Evolutionary conservation across 2,888 invertebrate species (phyloP).

Genomic region (Brachylomia viminalis): DNA sequence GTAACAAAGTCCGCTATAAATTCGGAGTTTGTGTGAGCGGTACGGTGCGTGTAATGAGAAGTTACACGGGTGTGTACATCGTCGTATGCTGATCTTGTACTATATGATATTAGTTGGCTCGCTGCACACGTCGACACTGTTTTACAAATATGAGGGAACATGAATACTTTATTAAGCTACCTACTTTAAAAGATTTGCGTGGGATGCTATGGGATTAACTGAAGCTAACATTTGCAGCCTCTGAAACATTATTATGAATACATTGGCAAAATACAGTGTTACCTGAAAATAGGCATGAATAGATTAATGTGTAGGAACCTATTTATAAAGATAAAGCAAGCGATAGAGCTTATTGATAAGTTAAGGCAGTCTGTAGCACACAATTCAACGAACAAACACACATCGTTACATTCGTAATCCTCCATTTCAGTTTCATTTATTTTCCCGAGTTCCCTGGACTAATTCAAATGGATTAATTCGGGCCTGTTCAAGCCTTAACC

Average conservation of each 20-base stretch:
- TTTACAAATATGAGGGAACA: slow-evolving; percentile 23
- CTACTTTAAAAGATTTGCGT: slow-evolving; percentile 14
- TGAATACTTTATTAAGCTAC: slow-evolving; percentile 24
- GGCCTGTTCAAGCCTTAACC: slow-evolving; percentile 44
- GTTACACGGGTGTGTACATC: slow-evolving; percentile 66
- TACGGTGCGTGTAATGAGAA: slow-evolving; percentile 75
- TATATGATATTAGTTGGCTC: slow-evolving; percentile 42
- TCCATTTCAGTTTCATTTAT: slow-evolving; percentile 30
- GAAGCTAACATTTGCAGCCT: neutral
- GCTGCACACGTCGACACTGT: slow-evolving; percentile 25
- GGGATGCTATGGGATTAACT: slow-evolving; percentile 4
- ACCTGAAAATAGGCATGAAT: neutral
- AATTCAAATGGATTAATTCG: slow-evolving; percentile 55
- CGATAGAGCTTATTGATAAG: neutral
- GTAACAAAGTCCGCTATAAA: slow-evolving; percentile 75
- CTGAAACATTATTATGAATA: neutral
- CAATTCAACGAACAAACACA: slow-evolving; percentile 23
- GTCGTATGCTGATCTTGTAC: slow-evolving; percentile 33
- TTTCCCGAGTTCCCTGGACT: slow-evolving; percentile 49
- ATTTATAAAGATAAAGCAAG: neutral
- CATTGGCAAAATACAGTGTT: neutral
- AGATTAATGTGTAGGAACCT: neutral
- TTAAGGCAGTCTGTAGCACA: neutral
- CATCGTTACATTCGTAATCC: slow-evolving; percentile 13
- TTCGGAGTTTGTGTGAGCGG: slow-evolving; percentile 69